These are phyloP conservation scores for Dendroctonus valens DNA, from an alignment of 1,140 invertebrate genomes.

Conservation along the genomic window DNA sequence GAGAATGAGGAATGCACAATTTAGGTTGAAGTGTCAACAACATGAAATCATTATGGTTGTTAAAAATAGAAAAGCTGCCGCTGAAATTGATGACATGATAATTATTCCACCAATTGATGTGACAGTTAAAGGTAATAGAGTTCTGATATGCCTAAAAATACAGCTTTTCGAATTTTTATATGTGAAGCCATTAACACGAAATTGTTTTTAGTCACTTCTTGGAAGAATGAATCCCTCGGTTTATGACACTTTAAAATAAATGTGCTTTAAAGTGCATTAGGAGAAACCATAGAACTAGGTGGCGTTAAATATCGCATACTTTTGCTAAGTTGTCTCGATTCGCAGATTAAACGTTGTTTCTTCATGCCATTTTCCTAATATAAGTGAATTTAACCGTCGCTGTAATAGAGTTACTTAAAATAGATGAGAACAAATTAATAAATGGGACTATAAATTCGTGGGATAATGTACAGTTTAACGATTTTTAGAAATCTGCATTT, in stretches of 20 bases:
- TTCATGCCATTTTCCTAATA: too few relatives aligned
- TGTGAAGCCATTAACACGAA: too few relatives aligned
- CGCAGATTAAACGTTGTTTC: too few relatives aligned
- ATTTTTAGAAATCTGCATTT: not conserved
- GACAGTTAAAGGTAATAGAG: conserved; percentile 12
- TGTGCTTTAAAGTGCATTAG: not conserved
- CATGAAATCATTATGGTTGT: not conserved
- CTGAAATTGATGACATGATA: conserved; percentile 14
- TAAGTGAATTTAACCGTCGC: not conserved
- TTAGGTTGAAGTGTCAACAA: too few relatives aligned
- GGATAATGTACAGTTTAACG: not conserved
- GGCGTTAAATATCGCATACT: too few relatives aligned
- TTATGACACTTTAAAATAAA: not conserved
- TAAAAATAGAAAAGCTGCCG: conserved; percentile 11
- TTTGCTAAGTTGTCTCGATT: too few relatives aligned
- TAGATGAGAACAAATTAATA: conserved; percentile 1
- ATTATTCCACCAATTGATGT: conserved; percentile 17
- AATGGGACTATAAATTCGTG: conserved; percentile 6
- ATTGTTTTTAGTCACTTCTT: not conserved
- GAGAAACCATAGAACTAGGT: too few relatives aligned
- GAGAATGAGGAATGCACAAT: too few relatives aligned
- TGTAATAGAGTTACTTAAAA: not conserved
- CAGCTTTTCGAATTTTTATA: too few relatives aligned
- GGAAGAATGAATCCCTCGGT: too few relatives aligned
- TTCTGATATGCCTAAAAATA: conserved; percentile 9